Base-by-base conservation (phyloP, 2,113 vertebrate species). In the Aegypius monachus region DNA sequence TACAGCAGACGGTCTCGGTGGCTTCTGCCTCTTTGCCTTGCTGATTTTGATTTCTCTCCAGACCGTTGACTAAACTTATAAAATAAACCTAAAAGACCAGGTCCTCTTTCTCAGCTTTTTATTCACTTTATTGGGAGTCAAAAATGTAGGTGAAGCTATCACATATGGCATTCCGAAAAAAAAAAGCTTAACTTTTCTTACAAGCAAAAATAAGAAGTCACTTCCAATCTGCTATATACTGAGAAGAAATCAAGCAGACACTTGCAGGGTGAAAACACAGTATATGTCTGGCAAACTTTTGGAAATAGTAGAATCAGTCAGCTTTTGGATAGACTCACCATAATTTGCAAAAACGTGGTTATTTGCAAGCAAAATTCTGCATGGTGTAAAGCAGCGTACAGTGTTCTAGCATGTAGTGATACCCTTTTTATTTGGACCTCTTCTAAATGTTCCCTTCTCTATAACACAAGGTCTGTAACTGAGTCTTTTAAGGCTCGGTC, bases 401-500 rank as follows among this genome's bases (percentile, higher is more conserved):
- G 43, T 26, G 26, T 45, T 38, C 42, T 20, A 40, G 17, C 31
- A 27, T 36, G 77, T 38, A 86, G 55, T 26, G 36, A 38, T 7
- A 11, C 8, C 40, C n/a, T 88, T 93, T 90, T 66, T 45, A 50
- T 74, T 58, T 73, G 86, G 73, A 47, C 38, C 42, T 52, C 47
- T 88, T 71, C 80, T 80, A 56, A 81, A 59, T 31, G 40, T 88
- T 81, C 47, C 42, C 81, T 95, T 48, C 53, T 62, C 80, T 86
- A 5, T 48, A 58, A 29, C 8, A 84, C 25, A 10, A 36, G 87
- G 34, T 86, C 87, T 95, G 66, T 84, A 96, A 83, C 83, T 75
- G 78, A 93, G 85, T 87, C 87, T 95, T 96, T 95, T 87, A 91
- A 97, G 88, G 83, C 88, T 93, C 14, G 87, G 43, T 90, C 45